These are phyloP conservation scores for Epizoanthus stellaris DNA, from an alignment of 92 coral and sea anemone species.

Conservation along the genomic window DNA sequence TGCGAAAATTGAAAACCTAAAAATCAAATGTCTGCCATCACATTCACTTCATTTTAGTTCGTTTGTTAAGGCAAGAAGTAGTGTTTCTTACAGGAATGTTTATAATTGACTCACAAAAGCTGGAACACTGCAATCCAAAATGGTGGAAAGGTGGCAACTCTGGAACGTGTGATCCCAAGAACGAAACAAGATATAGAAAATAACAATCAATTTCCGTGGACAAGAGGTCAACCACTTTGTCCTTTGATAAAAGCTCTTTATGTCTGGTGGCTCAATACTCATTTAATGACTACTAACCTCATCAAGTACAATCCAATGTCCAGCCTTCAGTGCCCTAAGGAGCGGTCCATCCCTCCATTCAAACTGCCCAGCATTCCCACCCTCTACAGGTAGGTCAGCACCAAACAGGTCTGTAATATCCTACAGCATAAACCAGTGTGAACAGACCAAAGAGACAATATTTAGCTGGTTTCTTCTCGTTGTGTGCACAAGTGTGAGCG, in stretches of 20 bases:
- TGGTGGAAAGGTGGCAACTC: too few relatives aligned
- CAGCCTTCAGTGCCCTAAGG: slow-evolving; percentile 93
- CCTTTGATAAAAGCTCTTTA: too few relatives aligned
- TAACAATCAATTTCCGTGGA: not conserved
- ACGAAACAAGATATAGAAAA: not conserved
- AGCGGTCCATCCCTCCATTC: slow-evolving; percentile 98
- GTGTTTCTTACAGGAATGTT: too few relatives aligned
- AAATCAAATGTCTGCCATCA: too few relatives aligned
- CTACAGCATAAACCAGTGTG: slow-evolving; percentile 36
- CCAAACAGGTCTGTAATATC: slow-evolving; percentile 98
- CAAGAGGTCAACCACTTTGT: not conserved
- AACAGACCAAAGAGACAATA: not conserved
- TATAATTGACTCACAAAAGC: too few relatives aligned
- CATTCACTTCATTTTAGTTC: too few relatives aligned
- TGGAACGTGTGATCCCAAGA: too few relatives aligned
- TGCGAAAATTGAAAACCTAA: too few relatives aligned
- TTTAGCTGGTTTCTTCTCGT: too few relatives aligned
- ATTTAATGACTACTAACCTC: slow-evolving; percentile 62
- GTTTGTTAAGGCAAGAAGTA: too few relatives aligned
- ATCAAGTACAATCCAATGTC: slow-evolving; percentile 95
- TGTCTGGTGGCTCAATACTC: not conserved
- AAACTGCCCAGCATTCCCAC: slow-evolving; percentile 91
- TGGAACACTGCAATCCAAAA: too few relatives aligned
- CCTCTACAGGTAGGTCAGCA: slow-evolving; percentile 96
- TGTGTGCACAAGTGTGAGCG: too few relatives aligned